phyloP scores from a whole-genome alignment of 2,888 invertebrate species.

The Hemaris fuciformis region DNA sequence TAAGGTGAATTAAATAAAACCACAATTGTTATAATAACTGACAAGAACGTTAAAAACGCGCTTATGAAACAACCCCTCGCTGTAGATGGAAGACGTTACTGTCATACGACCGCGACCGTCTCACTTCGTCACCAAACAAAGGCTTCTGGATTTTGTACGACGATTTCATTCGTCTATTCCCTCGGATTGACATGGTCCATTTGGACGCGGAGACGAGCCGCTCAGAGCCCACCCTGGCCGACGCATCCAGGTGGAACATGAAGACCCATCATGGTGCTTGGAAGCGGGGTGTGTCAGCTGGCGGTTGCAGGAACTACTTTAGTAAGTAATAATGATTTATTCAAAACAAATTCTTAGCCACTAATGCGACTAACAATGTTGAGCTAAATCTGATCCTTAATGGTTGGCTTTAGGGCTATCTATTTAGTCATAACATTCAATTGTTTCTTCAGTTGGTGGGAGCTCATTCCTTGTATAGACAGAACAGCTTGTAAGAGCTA shows the following conservation, averaged over 20 bases:
- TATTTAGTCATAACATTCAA: neutral
- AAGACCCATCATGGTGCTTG: constrained; percentile 92
- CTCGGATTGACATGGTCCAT: constrained; percentile 91
- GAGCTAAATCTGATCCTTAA: neutral
- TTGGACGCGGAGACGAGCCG: constrained; percentile 92
- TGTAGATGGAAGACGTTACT: constrained; percentile 13
- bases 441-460: neutral
- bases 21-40: neutral
- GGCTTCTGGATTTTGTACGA: constrained; percentile 93
- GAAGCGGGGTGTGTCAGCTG: constrained; percentile 93
- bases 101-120: constrained; percentile 79
- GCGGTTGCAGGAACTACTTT: constrained; percentile 93
- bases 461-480: too few species aligned
- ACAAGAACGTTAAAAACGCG: neutral
- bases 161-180: constrained; percentile 91
- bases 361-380: neutral
- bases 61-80: neutral
- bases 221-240: constrained; percentile 90
- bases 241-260: constrained; percentile 92
- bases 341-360: neutral
- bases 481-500: too few species aligned
- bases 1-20: neutral
- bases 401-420: too few species aligned
- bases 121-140: constrained; percentile 83
- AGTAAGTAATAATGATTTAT: too few species aligned